Percentiles rank a stretch among this genome's conserved stretches.
Evolutionary conservation across 2,113 vertebrate species (phyloP).

Genomic region (Anarhynchus alexandrinus): DNA sequence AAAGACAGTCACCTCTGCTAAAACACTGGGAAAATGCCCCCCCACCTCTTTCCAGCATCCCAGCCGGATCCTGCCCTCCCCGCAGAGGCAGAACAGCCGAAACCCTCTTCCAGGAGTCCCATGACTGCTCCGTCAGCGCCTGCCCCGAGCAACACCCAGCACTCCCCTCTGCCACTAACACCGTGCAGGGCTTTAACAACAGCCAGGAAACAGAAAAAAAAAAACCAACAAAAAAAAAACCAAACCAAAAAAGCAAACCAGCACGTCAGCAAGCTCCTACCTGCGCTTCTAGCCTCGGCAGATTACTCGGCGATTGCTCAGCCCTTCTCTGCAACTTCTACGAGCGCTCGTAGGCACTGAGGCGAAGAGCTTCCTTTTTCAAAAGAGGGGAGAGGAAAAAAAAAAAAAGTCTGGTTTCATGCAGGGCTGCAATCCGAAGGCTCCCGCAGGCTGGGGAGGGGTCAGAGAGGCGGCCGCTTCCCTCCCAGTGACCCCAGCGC

Average conservation of each 20-base stretch:
- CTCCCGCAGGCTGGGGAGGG: background rate
- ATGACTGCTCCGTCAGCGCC: background rate
- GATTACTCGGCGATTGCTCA: background rate
- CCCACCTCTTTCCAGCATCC: background rate
- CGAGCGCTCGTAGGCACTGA: accelerated
- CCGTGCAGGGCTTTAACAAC: background rate
- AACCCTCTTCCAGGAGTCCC: background rate
- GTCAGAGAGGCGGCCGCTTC: background rate
- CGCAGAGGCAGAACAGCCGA: accelerated
- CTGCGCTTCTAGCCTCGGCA: background rate
- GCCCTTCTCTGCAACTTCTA: background rate
- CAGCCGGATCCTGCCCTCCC: background rate
- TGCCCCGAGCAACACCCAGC: background rate
- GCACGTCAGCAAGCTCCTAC: background rate
- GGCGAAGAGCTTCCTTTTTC: background rate
- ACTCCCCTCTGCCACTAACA: background rate
- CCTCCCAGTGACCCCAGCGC: background rate
- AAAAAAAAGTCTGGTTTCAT: background rate
- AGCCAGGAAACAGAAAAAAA: background rate
- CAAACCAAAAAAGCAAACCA: background rate
- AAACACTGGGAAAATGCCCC: background rate
- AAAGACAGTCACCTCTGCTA: background rate
- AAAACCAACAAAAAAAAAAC: too few species aligned
- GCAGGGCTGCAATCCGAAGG: background rate
- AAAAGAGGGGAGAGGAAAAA: background rate